phyloP scores from a whole-genome alignment of 2,797 vertebrate species.

The Enteromius unitaeniatus region DNA sequence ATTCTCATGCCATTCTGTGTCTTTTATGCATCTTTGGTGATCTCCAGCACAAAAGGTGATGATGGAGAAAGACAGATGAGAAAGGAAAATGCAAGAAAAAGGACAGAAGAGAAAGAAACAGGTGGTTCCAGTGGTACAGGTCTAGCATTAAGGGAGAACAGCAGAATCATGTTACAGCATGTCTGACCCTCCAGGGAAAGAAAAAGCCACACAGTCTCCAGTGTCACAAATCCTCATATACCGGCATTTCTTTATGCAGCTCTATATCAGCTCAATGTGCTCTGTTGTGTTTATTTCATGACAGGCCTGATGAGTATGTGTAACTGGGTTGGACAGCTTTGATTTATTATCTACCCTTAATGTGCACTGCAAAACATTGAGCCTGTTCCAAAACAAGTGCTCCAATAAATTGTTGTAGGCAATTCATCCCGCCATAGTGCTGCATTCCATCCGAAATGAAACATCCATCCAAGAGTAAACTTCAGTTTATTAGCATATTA shows the following conservation, averaged over 20 bases:
- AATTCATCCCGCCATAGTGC: slow-evolving; percentile 2
- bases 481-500: background rate
- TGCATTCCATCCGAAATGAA: slow-evolving; percentile 1
- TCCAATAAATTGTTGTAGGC: slow-evolving; percentile 15
- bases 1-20: slow-evolving; percentile 3
- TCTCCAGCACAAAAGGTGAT: slow-evolving; percentile 19
- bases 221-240: slow-evolving; percentile 40
- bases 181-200: slow-evolving; percentile 66
- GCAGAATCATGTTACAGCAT: slow-evolving; percentile 65
- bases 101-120: slow-evolving; percentile 39
- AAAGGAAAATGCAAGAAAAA: slow-evolving; percentile 37
- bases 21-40: slow-evolving; percentile 18
- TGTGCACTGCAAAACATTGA: background rate
- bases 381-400: background rate
- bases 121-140: slow-evolving; percentile 51
- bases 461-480: background rate
- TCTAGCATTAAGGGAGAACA: slow-evolving; percentile 51
- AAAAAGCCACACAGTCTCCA: slow-evolving; percentile 64
- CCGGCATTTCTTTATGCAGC: slow-evolving; percentile 15
- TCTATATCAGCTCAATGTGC: background rate
- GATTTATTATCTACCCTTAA: slow-evolving; percentile 3
- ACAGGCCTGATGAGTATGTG: background rate
- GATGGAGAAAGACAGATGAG: slow-evolving; percentile 17
- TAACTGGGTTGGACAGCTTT: background rate
- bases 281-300: slow-evolving; percentile 31